These are phyloP conservation scores for Invenusta paracnida DNA, from an alignment of 2,888 invertebrate species.

Conservation along the genomic window DNA sequence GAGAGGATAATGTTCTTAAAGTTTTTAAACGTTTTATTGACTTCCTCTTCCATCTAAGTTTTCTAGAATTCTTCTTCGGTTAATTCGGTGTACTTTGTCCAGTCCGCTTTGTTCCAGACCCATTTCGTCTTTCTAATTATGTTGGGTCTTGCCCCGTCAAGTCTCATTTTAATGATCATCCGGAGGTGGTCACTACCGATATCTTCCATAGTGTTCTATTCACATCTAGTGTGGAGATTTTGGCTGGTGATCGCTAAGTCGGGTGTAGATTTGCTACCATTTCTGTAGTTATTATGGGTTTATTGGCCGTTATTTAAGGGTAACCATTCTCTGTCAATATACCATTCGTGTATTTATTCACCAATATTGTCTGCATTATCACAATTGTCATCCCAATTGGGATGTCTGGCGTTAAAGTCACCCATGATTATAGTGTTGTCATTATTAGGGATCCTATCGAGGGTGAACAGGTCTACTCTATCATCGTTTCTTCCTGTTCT, in stretches of 20 bases:
- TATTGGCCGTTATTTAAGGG: neutral
- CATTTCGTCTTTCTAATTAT: neutral
- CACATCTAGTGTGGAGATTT: neutral
- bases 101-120: neutral
- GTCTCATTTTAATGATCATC: neutral
- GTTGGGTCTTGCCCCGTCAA: neutral
- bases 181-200: neutral
- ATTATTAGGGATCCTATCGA: neutral
- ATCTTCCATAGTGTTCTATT: neutral
- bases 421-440: neutral
- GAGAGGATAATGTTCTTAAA: neutral
- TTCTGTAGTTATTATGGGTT: neutral
- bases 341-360: neutral
- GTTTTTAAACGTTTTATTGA: neutral
- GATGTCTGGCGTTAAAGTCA: neutral
- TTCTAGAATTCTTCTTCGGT: neutral
- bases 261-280: neutral
- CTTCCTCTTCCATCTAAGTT: neutral
- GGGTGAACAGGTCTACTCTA: neutral
- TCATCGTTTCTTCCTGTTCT: neutral
- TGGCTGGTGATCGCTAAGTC: neutral
- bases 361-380: neutral
- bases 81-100: neutral
- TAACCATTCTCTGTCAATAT: neutral
- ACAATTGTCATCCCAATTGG: neutral